Base-by-base conservation (phyloP, 2,888 invertebrate genomes). In the Stictocephala bisonia region DNA sequence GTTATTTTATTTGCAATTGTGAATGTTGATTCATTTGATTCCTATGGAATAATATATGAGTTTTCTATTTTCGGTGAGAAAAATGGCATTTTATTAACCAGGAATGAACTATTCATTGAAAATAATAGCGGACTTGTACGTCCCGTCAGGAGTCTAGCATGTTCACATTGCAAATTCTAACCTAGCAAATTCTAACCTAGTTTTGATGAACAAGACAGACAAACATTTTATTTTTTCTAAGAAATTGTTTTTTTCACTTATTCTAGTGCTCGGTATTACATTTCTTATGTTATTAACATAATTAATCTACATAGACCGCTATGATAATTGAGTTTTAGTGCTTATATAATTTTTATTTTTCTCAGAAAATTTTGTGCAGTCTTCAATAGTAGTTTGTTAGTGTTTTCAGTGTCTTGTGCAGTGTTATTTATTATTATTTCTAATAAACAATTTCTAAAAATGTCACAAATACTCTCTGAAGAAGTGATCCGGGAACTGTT, bases 61-160 rank as follows among this genome's bases (percentile, higher is more conserved):
- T 44, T 44, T 44, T 44, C 44, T 44, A 44, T 44, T 44, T 44
- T 44, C 20, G 44, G 44, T 44, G 44, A 44, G 44, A 44, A 44
- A 44, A 44, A 44, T 44, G 44, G 11, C 44, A 44, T 44, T 44
- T 44, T 44, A 6, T 6, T 20, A 44, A 44, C 20, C 40, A 44
- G 44, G 44, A 44, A 44, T 6, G n/a, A n/a, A n/a, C n/a, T n/a
- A n/a, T n/a, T n/a, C n/a, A n/a, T n/a, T n/a, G n/a, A n/a, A n/a
- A n/a, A 44, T 44, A 44, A 44, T 20, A 44, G 44, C 3, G 44
- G 44, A 44, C 44, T 44, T 44, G 44, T 44, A 44, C 9, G 44
- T 44, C 44, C 44, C 44, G 9, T 44, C 44, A 44, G 44, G 44
- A 3, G 4, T 44, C 3, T 6, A 44, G 44, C 11, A 11, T 44